Base-by-base conservation (phyloP, 35 echinoderm and acorn worm species). In the Anneissia japonica region DNA sequence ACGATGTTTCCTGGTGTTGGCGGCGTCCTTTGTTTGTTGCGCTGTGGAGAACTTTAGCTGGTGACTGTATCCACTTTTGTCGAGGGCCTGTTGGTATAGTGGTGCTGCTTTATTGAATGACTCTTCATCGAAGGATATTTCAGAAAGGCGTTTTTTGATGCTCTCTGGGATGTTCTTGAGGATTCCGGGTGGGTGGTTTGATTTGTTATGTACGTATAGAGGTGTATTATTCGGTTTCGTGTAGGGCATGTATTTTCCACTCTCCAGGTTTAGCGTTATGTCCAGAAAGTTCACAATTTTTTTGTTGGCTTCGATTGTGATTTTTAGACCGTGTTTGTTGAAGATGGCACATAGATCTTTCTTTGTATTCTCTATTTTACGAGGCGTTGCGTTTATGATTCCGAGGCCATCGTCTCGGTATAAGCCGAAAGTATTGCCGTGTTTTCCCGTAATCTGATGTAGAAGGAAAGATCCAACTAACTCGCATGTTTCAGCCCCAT, bases 401-500 rank as follows among this genome's bases (percentile, higher is more conserved):
- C 73, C 74, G 36, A 87, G 75, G 1, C 74, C 35, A 38, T 78
- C 74, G 14, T 87, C 74, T 79, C 85, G 76, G 40, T 87, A 87
- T 13, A 87, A 39, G 30, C 85, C 85, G 73, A 87, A 37, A 79
- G 31, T 79, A 26, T 19, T 79, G 35, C 37, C 75, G 36, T 37
- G 36, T 79, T 87, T 79, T 74, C 40, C 0, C 28, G 85, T 31
- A 13, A 87, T 76, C 32, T 21, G 38, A 29, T 87, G 33, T 17
- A 78, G 34, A 29, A 87, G 36, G 37, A 38, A 79, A 9, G 85
- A 77, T 26, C 85, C 85, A 21, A 87, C 74, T 77, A 87, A 32
- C 55, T 87, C 85, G 55, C 85, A 87, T 35, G 75, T 51, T 79
- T 87, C 85, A 34, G 85, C 84, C 12, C 84, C 84, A 39, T 86